Percentiles rank a stretch among this genome's conserved stretches.
These are phyloP conservation scores for Pseudanteris insignis DNA, from an alignment of 2,888 invertebrate species.

Conservation along the genomic window DNA sequence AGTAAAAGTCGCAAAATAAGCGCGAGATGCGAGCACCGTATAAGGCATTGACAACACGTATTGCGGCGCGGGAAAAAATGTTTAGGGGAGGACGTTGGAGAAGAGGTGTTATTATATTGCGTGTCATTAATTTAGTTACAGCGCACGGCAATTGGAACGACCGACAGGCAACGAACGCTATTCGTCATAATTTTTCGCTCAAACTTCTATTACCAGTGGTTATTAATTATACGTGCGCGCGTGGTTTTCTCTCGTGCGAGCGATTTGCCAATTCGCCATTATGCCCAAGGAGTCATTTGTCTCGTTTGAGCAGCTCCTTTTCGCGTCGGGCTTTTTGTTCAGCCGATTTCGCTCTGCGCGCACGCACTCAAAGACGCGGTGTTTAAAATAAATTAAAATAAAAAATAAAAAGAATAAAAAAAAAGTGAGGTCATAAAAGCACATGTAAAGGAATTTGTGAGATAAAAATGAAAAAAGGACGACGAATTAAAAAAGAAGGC, in stretches of 20 bases:
- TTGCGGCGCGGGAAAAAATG: constrained; percentile 6
- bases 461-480: background rate
- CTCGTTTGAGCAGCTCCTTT: constrained; percentile 37
- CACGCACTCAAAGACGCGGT: constrained; percentile 2
- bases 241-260: constrained; percentile 38
- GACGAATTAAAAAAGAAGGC: constrained; percentile 1
- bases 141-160: constrained; percentile 44
- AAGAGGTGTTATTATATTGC: constrained; percentile 35
- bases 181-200: constrained; percentile 43
- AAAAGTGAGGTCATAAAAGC: background rate
- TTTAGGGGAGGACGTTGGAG: too few species aligned
- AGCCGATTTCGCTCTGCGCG: constrained; percentile 33
- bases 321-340: constrained; percentile 38
- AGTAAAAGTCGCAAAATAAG: too few species aligned
- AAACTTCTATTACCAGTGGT: constrained; percentile 42
- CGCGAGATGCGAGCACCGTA: too few species aligned
- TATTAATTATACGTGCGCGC: constrained; percentile 45
- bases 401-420: background rate
- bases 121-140: constrained; percentile 45
- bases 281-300: constrained; percentile 38
- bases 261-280: constrained; percentile 42
- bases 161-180: constrained; percentile 36
- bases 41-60: constrained; percentile 30
- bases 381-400: background rate
- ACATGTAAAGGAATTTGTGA: background rate